phyloP scores from a whole-genome alignment of 2,113 vertebrate species.

The Neodon shergylaensis region DNA sequence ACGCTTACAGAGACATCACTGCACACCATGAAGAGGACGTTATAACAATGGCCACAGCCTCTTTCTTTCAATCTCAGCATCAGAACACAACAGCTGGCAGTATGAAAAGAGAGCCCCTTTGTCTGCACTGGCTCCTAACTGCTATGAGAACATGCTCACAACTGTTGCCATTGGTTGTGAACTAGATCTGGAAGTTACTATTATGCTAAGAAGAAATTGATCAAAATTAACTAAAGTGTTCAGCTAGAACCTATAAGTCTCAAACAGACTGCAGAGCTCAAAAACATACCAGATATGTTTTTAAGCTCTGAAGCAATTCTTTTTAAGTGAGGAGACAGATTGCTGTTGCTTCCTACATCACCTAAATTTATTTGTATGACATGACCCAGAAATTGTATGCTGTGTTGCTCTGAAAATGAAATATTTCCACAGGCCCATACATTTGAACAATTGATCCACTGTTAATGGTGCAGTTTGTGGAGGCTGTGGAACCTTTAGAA shows the following conservation, averaged over 20 bases:
- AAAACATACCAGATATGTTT: not conserved
- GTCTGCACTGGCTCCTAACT: not conserved
- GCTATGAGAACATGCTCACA: not conserved
- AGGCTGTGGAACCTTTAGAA: not conserved
- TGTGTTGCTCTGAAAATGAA: not conserved
- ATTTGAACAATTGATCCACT: not conserved
- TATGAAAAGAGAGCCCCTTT: not conserved
- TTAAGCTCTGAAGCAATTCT: not conserved
- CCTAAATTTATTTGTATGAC: not conserved
- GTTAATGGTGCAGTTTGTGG: not conserved
- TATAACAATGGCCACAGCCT: not conserved
- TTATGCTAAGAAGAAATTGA: not conserved
- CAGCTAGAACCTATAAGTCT: not conserved
- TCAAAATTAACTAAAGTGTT: conserved; percentile 6
- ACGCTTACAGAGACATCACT: not conserved
- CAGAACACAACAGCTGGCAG: not conserved
- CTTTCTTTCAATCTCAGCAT: not conserved
- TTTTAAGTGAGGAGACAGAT: not conserved
- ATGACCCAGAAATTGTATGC: not conserved
- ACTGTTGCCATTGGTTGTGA: not conserved
- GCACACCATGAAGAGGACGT: not conserved
- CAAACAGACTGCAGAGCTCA: not conserved
- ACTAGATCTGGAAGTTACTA: not conserved
- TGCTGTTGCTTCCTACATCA: not conserved
- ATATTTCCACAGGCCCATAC: not conserved